Evolutionary conservation across 1,140 invertebrate genomes (phyloP).

Genomic region (Drosophila pseudoobscura): DNA sequence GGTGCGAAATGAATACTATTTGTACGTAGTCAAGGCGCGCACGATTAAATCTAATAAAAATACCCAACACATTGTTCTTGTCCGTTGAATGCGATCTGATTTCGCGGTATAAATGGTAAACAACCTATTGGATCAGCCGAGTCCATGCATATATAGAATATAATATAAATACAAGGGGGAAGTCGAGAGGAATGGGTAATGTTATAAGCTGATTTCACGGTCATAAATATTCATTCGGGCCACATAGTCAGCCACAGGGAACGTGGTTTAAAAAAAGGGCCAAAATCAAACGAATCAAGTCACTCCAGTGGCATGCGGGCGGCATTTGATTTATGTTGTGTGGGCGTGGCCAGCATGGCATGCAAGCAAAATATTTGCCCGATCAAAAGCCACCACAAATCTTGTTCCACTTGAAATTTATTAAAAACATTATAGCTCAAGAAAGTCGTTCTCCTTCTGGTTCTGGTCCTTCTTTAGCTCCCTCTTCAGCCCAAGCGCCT

Average conservation of each 20-base stretch:
- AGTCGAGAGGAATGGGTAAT: slow-evolving; percentile 43
- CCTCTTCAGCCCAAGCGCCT: too few species aligned
- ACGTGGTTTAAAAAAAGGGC: slow-evolving; percentile 21
- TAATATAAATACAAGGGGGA: neutral
- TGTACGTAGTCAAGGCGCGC: too few species aligned
- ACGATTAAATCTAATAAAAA: slow-evolving; percentile 65
- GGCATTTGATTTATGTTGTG: slow-evolving; percentile 64
- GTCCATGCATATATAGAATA: slow-evolving; percentile 27
- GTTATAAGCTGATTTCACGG: slow-evolving; percentile 67
- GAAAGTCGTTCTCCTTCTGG: neutral
- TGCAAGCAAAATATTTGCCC: slow-evolving; percentile 68
- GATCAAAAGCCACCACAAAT: slow-evolving; percentile 54
- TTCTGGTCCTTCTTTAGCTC: slow-evolving; percentile 1
- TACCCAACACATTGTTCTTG: slow-evolving; percentile 40
- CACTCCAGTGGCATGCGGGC: slow-evolving; percentile 19
- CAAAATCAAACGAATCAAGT: slow-evolving; percentile 16
- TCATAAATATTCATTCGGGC: slow-evolving; percentile 66
- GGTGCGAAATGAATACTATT: slow-evolving; percentile 28
- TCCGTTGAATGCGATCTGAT: slow-evolving; percentile 41
- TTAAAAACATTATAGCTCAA: slow-evolving; percentile 47
- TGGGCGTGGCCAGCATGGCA: slow-evolving; percentile 31
- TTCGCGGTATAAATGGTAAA: slow-evolving; percentile 41
- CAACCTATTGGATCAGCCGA: slow-evolving; percentile 16
- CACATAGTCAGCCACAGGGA: neutral
- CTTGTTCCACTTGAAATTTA: slow-evolving; percentile 60